These are phyloP conservation scores for Natator depressus DNA, from an alignment of 2,113 vertebrate species.

Conservation along the genomic window DNA sequence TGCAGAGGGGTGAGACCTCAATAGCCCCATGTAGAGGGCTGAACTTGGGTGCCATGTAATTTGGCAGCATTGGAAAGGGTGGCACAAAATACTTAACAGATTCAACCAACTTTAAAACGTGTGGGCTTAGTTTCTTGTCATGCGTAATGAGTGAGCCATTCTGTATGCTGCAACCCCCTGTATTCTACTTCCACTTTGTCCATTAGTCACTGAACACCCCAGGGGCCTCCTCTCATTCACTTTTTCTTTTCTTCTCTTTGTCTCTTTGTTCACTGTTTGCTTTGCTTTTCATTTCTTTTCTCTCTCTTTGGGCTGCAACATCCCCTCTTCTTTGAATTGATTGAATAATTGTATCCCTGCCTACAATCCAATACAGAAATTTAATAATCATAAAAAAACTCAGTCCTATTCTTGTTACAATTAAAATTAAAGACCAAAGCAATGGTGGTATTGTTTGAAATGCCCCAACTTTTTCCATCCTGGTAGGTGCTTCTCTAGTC, in stretches of 20 bases:
- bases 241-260: background rate
- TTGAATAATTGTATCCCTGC: background rate
- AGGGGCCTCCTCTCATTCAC: background rate
- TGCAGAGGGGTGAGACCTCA: background rate
- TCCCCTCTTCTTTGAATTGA: background rate
- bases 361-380: background rate
- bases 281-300: background rate
- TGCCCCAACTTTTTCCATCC: background rate
- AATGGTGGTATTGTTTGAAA: background rate
- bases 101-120: background rate
- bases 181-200: background rate
- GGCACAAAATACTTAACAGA: background rate
- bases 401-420: background rate
- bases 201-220: background rate
- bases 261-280: background rate
- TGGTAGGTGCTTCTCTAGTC: background rate
- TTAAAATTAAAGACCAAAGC: background rate
- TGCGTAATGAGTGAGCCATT: rapidly evolving
- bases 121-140: background rate
- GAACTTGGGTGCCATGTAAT: background rate
- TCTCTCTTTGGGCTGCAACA: background rate
- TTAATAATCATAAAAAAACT: background rate
- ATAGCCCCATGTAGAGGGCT: background rate
- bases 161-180: background rate
- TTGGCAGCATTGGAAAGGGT: background rate